Percentiles rank a stretch among this genome's conserved stretches.
phyloP scores from a whole-genome alignment of 2,797 vertebrate genomes.

The Tapirus indicus region DNA sequence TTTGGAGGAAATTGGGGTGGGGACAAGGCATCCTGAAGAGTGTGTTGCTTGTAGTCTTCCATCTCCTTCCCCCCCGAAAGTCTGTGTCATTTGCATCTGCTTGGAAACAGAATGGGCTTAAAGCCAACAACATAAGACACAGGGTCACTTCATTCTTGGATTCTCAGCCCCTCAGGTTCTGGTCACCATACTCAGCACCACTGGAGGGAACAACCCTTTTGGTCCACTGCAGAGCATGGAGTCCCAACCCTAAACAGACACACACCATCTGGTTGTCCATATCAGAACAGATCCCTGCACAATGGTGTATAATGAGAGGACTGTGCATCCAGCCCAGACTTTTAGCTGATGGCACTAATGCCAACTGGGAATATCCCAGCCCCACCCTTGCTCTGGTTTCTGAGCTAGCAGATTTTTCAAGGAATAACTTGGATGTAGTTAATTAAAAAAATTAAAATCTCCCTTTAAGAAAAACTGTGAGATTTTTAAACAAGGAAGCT shows the following conservation, averaged over 20 bases:
- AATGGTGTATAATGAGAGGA: neutral
- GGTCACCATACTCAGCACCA: neutral
- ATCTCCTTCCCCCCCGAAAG: neutral
- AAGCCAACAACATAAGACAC: neutral
- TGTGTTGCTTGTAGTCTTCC: neutral
- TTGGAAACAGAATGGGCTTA: constrained; percentile 36
- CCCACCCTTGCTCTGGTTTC: neutral
- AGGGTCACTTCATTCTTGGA: neutral
- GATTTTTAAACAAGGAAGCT: neutral
- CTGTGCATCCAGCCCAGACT: neutral
- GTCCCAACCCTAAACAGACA: neutral
- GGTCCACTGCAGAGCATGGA: neutral
- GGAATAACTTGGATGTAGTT: neutral
- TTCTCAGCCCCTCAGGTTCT: neutral
- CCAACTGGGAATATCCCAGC: neutral
- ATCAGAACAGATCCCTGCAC: neutral
- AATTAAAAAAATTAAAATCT: neutral
- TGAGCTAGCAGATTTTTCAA: constrained; percentile 20
- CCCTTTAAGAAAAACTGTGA: neutral
- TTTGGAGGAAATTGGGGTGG: neutral
- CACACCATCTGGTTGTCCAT: neutral
- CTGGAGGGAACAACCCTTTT: neutral
- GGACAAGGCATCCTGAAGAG: neutral
- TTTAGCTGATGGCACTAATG: neutral
- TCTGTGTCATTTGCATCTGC: neutral